Base-by-base conservation (phyloP, 2,888 invertebrate species). In the Trichopria drosophilae region DNA sequence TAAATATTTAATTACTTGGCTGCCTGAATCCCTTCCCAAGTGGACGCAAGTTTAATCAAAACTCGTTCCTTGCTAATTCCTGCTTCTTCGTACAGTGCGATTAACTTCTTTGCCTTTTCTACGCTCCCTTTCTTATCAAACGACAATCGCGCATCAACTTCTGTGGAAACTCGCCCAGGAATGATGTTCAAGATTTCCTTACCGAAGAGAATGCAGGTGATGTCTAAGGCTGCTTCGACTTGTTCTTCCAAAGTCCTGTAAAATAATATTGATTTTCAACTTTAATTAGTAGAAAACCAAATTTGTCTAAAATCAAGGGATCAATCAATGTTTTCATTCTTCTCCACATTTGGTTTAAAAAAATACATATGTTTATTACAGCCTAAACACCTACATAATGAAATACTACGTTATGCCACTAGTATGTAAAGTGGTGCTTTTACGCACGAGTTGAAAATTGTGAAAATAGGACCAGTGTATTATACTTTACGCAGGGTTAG, bases 11-110 rank as follows among this genome's bases (percentile, higher is more conserved):
- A 80, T 79, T 79, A 93, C 93, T 84, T 90, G 16, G 96, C 99
- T 23, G 98, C 98, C 79, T 97, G 92, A 59, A 99, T 97, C 20
- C 99, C 98, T 79, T 99, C 99, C 99, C 99, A 99, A 0, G 99
- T 98, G 1, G 97, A 94, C 1, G 97, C 95, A 59, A 99, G 80
- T 77, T 99, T 99, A 60, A 99, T 98, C 15, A 99, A 82, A 72
- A 99, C 87, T 46, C 99, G 84, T 12, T 98, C 93, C 72, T 94
- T 97, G 54, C 81, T 79, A 45, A 99, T 87, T 4, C 97, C 96
- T 68, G 87, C 83, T 53, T 92, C 89, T 67, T 91, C 86, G 77
- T 98, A 99, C 69, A 97, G 79, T 45, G 85, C 80, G 64, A 99
- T 96, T 34, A 98, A 78, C 68, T 89, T 88, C 46, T 85, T 81